Evolutionary conservation across 2,797 vertebrate genomes (phyloP).

Genomic region (Craterocephalus amniculus): DNA sequence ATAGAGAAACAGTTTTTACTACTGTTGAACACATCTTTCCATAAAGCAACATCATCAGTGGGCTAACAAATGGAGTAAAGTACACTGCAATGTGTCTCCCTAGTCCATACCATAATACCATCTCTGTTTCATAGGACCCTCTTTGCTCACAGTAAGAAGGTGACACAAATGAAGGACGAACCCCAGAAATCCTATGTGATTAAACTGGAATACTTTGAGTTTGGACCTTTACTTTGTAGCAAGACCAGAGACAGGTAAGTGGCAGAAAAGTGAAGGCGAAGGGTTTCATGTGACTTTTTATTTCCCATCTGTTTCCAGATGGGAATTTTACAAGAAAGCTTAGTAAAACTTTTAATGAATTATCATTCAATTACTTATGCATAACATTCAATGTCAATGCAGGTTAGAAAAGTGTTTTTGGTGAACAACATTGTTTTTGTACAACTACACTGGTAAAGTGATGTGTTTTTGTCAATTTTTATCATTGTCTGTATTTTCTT

Average conservation of each 20-base stretch:
- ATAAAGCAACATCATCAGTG: background rate
- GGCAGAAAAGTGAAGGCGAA: background rate
- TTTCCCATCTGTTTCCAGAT: background rate
- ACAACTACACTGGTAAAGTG: too few species aligned
- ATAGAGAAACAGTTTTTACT: background rate
- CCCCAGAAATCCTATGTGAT: slow-evolving; percentile 85
- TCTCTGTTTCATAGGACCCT: slow-evolving; percentile 78
- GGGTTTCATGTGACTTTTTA: background rate
- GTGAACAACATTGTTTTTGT: too few species aligned
- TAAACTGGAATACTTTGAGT: slow-evolving; percentile 83
- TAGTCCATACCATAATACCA: background rate
- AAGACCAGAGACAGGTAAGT: slow-evolving; percentile 90
- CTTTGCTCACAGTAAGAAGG: slow-evolving; percentile 82
- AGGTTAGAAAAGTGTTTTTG: too few species aligned
- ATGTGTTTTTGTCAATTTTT: too few species aligned
- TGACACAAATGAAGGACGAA: slow-evolving; percentile 64
- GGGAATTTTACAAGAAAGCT: background rate
- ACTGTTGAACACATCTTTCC: background rate
- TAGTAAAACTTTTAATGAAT: too few species aligned
- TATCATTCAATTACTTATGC: too few species aligned
- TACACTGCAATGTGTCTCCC: background rate
- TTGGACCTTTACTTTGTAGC: slow-evolving; percentile 93
- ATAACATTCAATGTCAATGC: too few species aligned
- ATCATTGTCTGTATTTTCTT: too few species aligned
- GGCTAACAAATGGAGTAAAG: too few species aligned